Evolutionary conservation across 2,113 vertebrate species (phyloP).

Genomic region (Helogale parvula): DNA sequence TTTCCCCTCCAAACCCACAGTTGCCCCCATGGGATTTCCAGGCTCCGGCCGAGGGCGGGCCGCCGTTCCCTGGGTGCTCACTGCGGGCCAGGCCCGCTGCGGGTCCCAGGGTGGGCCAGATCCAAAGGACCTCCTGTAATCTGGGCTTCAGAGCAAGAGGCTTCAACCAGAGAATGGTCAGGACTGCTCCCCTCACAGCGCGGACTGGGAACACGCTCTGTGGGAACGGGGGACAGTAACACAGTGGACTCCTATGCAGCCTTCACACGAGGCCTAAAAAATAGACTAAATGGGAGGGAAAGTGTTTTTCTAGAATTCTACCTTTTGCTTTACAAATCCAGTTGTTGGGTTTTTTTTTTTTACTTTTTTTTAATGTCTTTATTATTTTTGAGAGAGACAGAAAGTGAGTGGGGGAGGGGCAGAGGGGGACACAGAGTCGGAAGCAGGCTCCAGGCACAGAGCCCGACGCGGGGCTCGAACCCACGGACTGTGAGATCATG

Average conservation of each 20-base stretch:
- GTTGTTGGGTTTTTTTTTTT: background rate
- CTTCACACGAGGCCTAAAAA: background rate
- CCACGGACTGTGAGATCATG: too few species aligned
- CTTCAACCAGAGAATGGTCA: background rate
- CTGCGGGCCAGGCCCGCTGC: background rate
- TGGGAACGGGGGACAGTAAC: background rate
- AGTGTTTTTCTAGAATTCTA: background rate
- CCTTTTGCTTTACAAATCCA: background rate
- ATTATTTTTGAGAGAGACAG: too few species aligned
- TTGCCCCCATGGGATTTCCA: background rate
- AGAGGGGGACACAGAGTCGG: too few species aligned
- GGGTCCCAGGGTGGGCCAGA: background rate
- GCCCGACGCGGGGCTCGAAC: too few species aligned
- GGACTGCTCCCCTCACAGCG: background rate
- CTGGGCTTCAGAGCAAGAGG: background rate
- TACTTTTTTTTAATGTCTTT: background rate
- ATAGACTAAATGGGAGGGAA: background rate
- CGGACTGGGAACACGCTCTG: background rate
- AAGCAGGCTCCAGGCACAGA: too few species aligned
- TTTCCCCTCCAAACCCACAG: background rate
- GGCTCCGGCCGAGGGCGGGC: background rate
- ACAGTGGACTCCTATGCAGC: background rate
- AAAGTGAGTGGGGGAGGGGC: too few species aligned
- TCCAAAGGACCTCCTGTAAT: background rate
- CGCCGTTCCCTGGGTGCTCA: fast-evolving